These are phyloP conservation scores for Lamellibrachia luymesi DNA, from an alignment of 1,140 invertebrate species.

Conservation along the genomic window DNA sequence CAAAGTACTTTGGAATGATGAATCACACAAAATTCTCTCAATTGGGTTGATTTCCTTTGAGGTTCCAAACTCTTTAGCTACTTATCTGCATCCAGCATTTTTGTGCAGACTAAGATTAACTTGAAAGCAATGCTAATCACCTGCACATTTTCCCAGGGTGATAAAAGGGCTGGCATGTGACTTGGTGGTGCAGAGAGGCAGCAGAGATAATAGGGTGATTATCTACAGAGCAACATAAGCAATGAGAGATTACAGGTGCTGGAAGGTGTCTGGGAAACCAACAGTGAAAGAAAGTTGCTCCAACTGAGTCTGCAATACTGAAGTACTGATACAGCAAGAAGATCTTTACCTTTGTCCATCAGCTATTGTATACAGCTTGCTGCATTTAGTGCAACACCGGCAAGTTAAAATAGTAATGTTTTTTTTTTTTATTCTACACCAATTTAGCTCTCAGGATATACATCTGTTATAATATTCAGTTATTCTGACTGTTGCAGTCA, in stretches of 20 bases:
- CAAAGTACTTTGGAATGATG: neutral
- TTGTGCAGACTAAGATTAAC: neutral
- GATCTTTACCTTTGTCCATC: neutral
- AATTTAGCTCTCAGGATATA: no score
- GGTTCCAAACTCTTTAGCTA: neutral
- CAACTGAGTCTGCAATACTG: neutral
- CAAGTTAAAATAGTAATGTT: neutral
- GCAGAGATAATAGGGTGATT: neutral
- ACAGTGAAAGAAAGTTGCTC: neutral
- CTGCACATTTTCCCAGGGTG: neutral
- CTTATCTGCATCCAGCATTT: neutral
- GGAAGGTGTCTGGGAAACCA: neutral
- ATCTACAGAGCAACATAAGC: neutral
- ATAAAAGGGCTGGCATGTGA: neutral
- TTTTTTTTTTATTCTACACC: no score
- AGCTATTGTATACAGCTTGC: neutral
- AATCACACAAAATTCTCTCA: neutral
- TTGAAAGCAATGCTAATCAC: neutral
- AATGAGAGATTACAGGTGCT: neutral
- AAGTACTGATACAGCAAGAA: neutral
- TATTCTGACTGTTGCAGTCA: no score
- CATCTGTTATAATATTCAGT: no score
- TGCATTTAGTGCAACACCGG: neutral
- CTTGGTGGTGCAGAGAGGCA: neutral
- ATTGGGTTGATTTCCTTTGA: neutral